phyloP scores from a whole-genome alignment of 2,113 vertebrate genomes.

The Oostethus manadensis region DNA sequence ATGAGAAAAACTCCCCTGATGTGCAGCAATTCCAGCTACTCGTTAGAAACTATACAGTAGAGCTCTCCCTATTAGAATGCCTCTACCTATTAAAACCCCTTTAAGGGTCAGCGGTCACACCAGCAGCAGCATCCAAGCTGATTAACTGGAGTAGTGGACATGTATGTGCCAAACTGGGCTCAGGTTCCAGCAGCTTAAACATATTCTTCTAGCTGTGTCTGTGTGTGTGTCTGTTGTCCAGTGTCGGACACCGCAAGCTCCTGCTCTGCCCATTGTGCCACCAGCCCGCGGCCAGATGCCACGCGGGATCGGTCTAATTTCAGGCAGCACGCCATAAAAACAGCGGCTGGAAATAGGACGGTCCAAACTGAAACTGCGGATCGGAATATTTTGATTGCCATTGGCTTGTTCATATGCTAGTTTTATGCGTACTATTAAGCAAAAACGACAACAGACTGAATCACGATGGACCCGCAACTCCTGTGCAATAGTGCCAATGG shows the following conservation, averaged over 20 bases:
- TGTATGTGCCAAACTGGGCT: conserved; percentile 28
- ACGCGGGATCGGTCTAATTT: conserved; percentile 56
- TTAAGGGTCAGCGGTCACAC: conserved; percentile 54
- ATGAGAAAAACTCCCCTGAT: conserved; percentile 33
- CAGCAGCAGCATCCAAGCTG: conserved; percentile 41
- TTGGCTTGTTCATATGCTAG: not conserved
- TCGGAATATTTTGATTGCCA: not conserved
- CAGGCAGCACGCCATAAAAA: conserved; percentile 57
- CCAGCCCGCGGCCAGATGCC: conserved; percentile 50
- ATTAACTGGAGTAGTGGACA: conserved; percentile 47
- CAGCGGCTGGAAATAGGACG: conserved; percentile 53
- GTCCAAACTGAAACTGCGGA: not conserved
- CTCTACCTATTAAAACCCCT: not conserved
- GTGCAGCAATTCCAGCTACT: conserved; percentile 27
- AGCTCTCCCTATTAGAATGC: conserved; percentile 33
- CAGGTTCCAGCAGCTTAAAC: conserved; percentile 45
- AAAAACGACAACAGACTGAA: conserved; percentile 20
- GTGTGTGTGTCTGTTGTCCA: conserved; percentile 45
- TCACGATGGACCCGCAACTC: no score
- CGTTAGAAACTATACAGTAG: conserved; percentile 28
- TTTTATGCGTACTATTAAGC: conserved; percentile 17
- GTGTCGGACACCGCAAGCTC: conserved; percentile 47
- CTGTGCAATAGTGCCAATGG: no score
- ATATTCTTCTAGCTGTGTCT: conserved; percentile 58
- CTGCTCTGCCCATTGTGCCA: conserved; percentile 48